Evolutionary conservation across 2,113 vertebrate genomes (phyloP), one percentile per base, ranked within the genome.

Genomic region (Phainopepla nitens): DNA sequence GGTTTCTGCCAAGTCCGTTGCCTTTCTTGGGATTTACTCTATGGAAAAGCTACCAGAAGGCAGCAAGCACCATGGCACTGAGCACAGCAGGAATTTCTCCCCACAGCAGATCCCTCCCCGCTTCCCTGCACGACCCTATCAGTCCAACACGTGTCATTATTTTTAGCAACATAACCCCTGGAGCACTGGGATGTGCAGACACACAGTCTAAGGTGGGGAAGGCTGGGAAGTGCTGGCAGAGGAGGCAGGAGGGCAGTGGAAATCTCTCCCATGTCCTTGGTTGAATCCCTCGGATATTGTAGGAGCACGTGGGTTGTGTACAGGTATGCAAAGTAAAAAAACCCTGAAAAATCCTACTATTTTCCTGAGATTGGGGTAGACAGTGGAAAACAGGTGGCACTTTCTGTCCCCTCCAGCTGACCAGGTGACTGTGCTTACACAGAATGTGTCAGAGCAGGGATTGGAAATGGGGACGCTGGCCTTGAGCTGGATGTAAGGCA

Each of bases 91-190:
- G 58, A 39, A 53, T 75, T 89, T 35, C 62, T 89, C 44, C 75
- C 42, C 41, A 21, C 42, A 70, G 60, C 79, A 78, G 62, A 81
- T 86, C 76, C 68, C 54, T 83, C 95, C 94, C 80, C 36, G 1
- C 79, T 82, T 50, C 78, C 62, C 82, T 29, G 62, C 44, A 35
- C 0, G 0, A 53, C 68, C 64, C 88, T 86, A 64, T 89, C 87
- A 90, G 68, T 70, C 69, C 51, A 77, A 66, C 54, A 56, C 49
- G 35, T 23, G 82, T 6, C 64, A 53, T 66, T 94, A 94, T 94
- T 96, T 96, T 96, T 94, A 97, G 92, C 68, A 94, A 81, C 15
- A 4, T 82, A 92, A 87, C 86, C 82, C 66, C 64, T 19, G 57
- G 82, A 85, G 76, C 33, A 1, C 76, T 66, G 82, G 76, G 82